Evolutionary conservation across 2,888 invertebrate genomes (phyloP), one percentile per base, ranked within the genome.

Genomic region (Cremastinae sp.): DNA sequence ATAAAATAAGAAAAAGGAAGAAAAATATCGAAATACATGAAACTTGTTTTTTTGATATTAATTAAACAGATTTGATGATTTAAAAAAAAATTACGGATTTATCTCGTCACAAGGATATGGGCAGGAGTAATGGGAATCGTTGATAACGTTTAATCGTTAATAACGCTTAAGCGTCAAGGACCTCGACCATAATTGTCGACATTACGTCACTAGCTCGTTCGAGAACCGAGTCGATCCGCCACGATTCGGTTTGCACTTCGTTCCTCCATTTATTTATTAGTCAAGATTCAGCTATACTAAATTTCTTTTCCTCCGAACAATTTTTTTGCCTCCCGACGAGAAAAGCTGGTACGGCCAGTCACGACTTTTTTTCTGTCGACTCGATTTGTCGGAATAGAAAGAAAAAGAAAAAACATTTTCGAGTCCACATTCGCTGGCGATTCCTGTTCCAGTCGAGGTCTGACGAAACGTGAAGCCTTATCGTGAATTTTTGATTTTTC

Each of bases 281-380:
- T 28, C 28, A 5, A 28, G 5, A 28, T 28, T 28, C 28, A 28
- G 28, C 28, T 2, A 28, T 28, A 28, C 28, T 28, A 28, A 28
- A 28, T 28, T n/a, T 41, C 41, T 4, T 41, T 8, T 41, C 2
- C 2, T 8, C 9, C 10, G 41, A n/a, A 8, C n/a, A 41, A n/a
- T 4, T 12, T 59, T 43, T 43, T 43, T 43, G 12, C 43, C 28
- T 10, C 47, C 45, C 61, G 61, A 45, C 61, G 18, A 49, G 62
- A 49, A 22, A 37, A 51, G 22, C 41, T 14, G 64, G 22, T 22
- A 64, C 51, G 2, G 20, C 20, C 20, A 49, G 39, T 64, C 22
- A 20, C 39, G 18, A 51, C 12, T 56, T 43, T 41, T 12, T 1
- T n/a, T 1, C n/a, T n/a, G n/a, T 16, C 12, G 7, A 16, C 12